These are phyloP conservation scores for Oryzias melastigma DNA, from an alignment of 2,113 vertebrate genomes.

Conservation along the genomic window DNA sequence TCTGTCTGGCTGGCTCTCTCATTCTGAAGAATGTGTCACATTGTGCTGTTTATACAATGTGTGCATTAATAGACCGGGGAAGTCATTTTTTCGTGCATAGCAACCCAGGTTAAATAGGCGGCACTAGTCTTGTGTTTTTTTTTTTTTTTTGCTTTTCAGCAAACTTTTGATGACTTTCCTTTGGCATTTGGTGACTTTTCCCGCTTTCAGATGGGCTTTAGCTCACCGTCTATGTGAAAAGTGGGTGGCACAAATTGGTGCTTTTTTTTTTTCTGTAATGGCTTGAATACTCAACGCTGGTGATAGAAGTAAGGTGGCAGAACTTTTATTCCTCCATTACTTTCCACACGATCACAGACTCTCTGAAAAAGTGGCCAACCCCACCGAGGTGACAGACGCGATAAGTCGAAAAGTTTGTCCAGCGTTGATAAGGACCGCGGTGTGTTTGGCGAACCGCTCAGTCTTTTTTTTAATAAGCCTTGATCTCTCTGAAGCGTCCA, in stretches of 20 bases:
- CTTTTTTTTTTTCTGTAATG: slow-evolving; percentile 69
- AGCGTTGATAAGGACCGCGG: slow-evolving; percentile 55
- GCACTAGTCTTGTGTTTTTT: slow-evolving; percentile 28
- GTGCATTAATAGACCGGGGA: slow-evolving; percentile 92
- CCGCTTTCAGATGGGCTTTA: slow-evolving; percentile 50
- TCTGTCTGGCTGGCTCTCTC: slow-evolving; percentile 60
- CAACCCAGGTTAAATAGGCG: slow-evolving; percentile 92
- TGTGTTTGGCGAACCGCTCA: slow-evolving; percentile 39
- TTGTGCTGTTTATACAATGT: slow-evolving; percentile 98
- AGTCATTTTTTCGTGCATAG: slow-evolving; percentile 94
- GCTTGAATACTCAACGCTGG: slow-evolving; percentile 55
- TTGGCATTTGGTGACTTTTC: slow-evolving; percentile 34
- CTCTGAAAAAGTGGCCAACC: slow-evolving; percentile 43
- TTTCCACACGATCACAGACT: slow-evolving; percentile 37
- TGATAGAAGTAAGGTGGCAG: slow-evolving; percentile 40
- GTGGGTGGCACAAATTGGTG: slow-evolving; percentile 69
- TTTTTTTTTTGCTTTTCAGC: slow-evolving; percentile 73
- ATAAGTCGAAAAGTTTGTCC: slow-evolving; percentile 56
- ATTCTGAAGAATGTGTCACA: slow-evolving; percentile 97
- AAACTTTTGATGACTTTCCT: slow-evolving; percentile 75
- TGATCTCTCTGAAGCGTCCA: slow-evolving; percentile 37
- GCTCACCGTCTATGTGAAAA: slow-evolving; percentile 49
- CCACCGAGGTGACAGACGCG: slow-evolving; percentile 52
- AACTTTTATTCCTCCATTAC: slow-evolving; percentile 18
- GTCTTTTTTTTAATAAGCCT: slow-evolving; percentile 52